Base-by-base conservation (phyloP, 1,140 invertebrate genomes). In the Saxidomus purpurata region DNA sequence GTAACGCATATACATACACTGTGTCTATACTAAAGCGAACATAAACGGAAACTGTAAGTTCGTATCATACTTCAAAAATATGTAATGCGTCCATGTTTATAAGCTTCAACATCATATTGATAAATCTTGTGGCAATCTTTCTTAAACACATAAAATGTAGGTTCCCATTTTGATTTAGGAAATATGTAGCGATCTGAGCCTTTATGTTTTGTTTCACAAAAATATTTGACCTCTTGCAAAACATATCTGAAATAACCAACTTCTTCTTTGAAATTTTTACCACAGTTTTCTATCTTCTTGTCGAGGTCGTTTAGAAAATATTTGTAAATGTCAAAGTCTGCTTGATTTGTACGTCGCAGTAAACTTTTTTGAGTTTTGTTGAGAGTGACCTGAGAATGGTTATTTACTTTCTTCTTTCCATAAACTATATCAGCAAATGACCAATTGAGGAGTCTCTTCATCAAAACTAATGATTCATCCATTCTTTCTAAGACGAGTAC, bases 361-460 rank as follows among this genome's bases (percentile, higher is more conserved):
- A 13, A 49, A 4, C 4, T 19, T 0, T 22, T 17, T 47, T 79
- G 28, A 8, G 76, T 49, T 25, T 22, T 19, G 38, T 79, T 79
- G 3, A 79, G 38, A 79, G 49, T 19, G 1, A 49, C 76, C n/a
- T 49, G 19, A 28, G 1, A 13, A 9, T 49, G 13, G 19, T 49
- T 49, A 47, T 47, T 22, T 17, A n/a, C 19, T 25, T 79, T 79
- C 9, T 6, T 6, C 19, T n/a, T 9, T 22, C 13, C 2, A 15
- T 79, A 47, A 25, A 79, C 17, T 31, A 79, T 79, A 79, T 79
- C 76, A 19, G 38, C 38, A n/a, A 79, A 28, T n/a, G 3, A n/a
- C 76, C 76, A 79, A 47, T 79, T 79, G n/a, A 79, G 47, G 19
- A 79, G 34, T 25, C 76, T 43, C 31, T 49, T 79, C 25, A 79